Evolutionary conservation across 2,113 vertebrate species (phyloP).

Genomic region (Astatoreochromis straeleni): DNA sequence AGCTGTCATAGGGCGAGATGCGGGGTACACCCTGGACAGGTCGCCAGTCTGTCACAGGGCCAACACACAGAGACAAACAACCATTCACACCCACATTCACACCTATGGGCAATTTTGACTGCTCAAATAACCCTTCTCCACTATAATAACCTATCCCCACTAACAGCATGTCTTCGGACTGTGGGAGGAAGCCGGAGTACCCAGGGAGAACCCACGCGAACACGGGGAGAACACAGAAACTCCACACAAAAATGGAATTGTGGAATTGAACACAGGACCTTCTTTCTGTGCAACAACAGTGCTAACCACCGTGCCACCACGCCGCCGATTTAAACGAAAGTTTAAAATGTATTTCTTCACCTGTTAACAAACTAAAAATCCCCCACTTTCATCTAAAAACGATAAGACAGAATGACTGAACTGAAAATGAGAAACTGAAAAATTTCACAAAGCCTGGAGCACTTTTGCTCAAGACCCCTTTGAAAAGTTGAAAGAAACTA

Average conservation of each 20-base stretch:
- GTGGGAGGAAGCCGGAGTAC: neutral
- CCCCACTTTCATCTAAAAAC: rapidly evolving
- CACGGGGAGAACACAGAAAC: neutral
- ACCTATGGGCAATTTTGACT: neutral
- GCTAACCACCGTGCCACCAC: neutral
- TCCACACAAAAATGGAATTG: neutral
- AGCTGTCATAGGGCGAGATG: neutral
- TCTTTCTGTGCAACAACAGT: neutral
- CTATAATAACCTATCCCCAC: neutral
- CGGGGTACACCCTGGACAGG: neutral
- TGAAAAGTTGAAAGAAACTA: neutral
- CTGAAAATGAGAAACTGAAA: neutral
- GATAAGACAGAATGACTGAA: neutral
- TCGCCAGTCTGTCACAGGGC: neutral
- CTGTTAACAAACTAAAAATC: neutral
- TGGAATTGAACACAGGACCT: neutral
- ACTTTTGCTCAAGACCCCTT: neutral
- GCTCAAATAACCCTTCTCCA: neutral
- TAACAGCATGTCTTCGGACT: rapidly evolving
- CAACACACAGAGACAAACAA: neutral
- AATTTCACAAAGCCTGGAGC: neutral
- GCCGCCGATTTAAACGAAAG: rapidly evolving
- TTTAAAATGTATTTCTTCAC: neutral
- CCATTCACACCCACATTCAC: neutral
- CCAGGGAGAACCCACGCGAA: rapidly evolving